Conservation (phyloP, 2,113 vertebrate genomes). For the Engystomops pustulosus region DNA sequence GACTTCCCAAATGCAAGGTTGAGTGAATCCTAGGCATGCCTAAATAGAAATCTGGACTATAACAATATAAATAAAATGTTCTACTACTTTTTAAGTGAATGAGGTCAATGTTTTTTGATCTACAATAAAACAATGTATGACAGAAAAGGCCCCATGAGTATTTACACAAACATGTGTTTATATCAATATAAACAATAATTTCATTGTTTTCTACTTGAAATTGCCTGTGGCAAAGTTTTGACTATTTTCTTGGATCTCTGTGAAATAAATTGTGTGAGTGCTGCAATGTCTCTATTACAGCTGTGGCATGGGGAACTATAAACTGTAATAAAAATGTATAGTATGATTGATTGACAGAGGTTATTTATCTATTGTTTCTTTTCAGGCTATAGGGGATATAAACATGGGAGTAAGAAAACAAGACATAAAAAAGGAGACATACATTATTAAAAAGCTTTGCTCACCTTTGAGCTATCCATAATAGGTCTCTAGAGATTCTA, state of each 20-base stretch:
- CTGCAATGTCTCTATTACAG: neutral
- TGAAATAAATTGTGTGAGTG: conserved; percentile 6
- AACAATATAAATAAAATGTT: neutral
- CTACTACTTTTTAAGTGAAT: too few species aligned
- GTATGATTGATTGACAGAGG: neutral
- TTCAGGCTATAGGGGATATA: neutral
- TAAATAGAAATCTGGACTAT: neutral
- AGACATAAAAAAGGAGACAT: neutral
- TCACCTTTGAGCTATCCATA: neutral
- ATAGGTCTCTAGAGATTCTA: neutral
- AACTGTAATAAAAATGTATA: conserved; percentile 1
- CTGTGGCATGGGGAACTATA: neutral
- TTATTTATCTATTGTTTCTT: conserved; percentile 15
- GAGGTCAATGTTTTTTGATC: neutral
- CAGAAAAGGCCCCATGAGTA: neutral
- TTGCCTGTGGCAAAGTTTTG: conserved; percentile 14
- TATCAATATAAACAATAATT: neutral
- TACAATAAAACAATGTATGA: neutral
- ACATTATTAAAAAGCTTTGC: neutral
- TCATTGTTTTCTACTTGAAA: neutral
- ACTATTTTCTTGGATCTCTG: neutral
- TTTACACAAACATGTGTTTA: neutral
- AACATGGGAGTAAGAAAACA: neutral
- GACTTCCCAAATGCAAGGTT: neutral
- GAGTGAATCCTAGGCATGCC: neutral